Conservation (phyloP, 2,888 invertebrate species). For the Scaptomyza tumidula region DNA sequence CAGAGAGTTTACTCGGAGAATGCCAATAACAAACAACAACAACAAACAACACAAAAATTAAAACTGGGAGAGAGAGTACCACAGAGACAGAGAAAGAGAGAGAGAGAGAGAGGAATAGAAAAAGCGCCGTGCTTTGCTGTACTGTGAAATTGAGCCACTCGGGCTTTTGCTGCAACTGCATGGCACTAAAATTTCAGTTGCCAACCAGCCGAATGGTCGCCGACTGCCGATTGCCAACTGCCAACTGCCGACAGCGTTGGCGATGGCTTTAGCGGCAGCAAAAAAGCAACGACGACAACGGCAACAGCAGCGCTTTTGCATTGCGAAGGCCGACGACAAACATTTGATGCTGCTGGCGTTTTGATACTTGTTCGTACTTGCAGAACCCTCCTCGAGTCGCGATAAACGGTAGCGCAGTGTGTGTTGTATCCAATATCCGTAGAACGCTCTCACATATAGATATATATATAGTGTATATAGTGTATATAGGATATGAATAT, state of each 20-base stretch:
- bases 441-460: slow-evolving; percentile 17
- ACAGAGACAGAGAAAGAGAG: slow-evolving; percentile 1
- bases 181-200: slow-evolving; percentile 45
- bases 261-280: slow-evolving; percentile 6
- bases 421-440: slow-evolving; percentile 29
- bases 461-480: neutral
- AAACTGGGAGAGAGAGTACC: slow-evolving; percentile 4
- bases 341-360: slow-evolving; percentile 58
- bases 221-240: slow-evolving; percentile 10
- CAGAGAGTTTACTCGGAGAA: slow-evolving; percentile 27
- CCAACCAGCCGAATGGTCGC: slow-evolving; percentile 36
- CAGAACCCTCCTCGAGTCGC: slow-evolving; percentile 58
- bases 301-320: slow-evolving; percentile 38
- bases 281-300: slow-evolving; percentile 7
- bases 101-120: slow-evolving; percentile 1
- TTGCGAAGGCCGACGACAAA: slow-evolving; percentile 60
- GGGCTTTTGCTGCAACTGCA: slow-evolving; percentile 50
- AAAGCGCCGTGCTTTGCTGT: neutral
- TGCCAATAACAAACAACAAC: slow-evolving; percentile 1
- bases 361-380: slow-evolving; percentile 53
- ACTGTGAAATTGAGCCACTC: slow-evolving; percentile 26
- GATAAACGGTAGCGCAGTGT: slow-evolving; percentile 51
- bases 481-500: neutral
- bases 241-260: slow-evolving; percentile 19
- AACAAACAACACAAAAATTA: neutral